phyloP scores from a whole-genome alignment of 2,797 vertebrate genomes.

The Helicolenus hilgendorfi region DNA sequence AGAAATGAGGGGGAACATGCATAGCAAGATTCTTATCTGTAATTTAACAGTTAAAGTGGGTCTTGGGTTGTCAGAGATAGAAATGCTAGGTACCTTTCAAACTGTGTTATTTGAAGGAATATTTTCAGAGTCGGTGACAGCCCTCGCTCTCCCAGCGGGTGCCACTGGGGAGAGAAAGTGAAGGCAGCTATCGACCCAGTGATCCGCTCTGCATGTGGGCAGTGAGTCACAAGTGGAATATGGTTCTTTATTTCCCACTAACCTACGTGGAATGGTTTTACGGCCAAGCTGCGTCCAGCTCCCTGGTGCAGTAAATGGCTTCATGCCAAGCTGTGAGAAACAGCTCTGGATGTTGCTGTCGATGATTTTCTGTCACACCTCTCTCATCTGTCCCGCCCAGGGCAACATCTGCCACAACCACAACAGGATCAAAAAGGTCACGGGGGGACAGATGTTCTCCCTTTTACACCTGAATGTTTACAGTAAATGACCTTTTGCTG shows the following conservation, averaged over 20 bases:
- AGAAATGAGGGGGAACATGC: background rate
- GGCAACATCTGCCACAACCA: constrained; percentile 63
- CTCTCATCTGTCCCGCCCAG: constrained; percentile 45
- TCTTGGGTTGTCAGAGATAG: background rate
- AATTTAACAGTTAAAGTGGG: background rate
- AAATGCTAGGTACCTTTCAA: constrained; percentile 36
- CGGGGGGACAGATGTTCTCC: constrained; percentile 43
- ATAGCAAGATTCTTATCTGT: background rate
- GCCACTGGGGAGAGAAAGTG: constrained; percentile 30
- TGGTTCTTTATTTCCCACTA: constrained; percentile 74
- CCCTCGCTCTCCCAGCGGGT: constrained; percentile 5
- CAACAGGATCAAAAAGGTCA: constrained; percentile 42
- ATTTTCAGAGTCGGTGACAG: constrained; percentile 26
- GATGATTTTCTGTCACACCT: constrained; percentile 75
- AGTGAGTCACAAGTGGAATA: constrained; percentile 57
- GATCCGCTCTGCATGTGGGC: constrained; percentile 70
- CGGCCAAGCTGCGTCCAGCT: constrained; percentile 61
- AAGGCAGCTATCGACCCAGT: constrained; percentile 68
- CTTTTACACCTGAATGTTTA: constrained; percentile 35
- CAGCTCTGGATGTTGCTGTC: constrained; percentile 45
- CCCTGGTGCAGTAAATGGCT: constrained; percentile 72
- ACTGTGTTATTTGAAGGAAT: constrained; percentile 42
- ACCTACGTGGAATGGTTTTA: constrained; percentile 68
- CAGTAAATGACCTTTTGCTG: constrained; percentile 37
- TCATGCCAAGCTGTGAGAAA: constrained; percentile 38